phyloP scores from a whole-genome alignment of 2,113 vertebrate genomes.

The Channa maculata region DNA sequence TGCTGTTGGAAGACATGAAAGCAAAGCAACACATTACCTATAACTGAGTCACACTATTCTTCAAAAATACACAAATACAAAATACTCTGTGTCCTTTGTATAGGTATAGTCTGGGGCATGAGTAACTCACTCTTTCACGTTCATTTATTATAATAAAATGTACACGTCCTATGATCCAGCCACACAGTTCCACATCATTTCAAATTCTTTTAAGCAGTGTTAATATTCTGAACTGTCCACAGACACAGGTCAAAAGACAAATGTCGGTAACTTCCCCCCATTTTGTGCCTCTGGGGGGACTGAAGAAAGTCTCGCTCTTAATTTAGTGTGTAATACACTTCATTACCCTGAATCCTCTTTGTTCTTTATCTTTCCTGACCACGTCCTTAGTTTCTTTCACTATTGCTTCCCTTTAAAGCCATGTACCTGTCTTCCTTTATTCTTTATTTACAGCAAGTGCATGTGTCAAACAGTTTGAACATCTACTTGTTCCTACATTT shows the following conservation, averaged over 20 bases:
- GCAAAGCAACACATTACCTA: conserved; percentile 11
- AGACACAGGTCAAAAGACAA: conserved; percentile 14
- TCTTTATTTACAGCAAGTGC: background rate
- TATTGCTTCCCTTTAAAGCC: background rate
- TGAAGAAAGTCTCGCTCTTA: conserved; percentile 11
- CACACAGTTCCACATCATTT: background rate
- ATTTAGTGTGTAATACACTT: conserved; percentile 29
- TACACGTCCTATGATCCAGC: background rate
- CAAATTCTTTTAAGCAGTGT: background rate
- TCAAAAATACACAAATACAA: conserved; percentile 10
- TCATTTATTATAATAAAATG: too few species aligned
- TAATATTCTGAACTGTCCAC: conserved; percentile 5
- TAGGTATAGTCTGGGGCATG: background rate
- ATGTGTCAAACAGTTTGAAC: background rate
- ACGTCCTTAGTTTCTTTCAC: background rate
- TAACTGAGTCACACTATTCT: conserved; percentile 4
- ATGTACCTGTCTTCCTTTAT: conserved; percentile 14
- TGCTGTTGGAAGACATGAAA: conserved; percentile 13
- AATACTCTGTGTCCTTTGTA: background rate
- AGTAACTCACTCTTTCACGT: background rate
- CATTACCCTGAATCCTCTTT: conserved; percentile 29
- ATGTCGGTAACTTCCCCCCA: conserved; percentile 11
- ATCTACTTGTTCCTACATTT: background rate
- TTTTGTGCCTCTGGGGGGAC: conserved; percentile 20
- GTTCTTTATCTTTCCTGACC: background rate